Evolutionary conservation across 2,113 vertebrate species (phyloP).

Genomic region (Pluvialis apricaria): DNA sequence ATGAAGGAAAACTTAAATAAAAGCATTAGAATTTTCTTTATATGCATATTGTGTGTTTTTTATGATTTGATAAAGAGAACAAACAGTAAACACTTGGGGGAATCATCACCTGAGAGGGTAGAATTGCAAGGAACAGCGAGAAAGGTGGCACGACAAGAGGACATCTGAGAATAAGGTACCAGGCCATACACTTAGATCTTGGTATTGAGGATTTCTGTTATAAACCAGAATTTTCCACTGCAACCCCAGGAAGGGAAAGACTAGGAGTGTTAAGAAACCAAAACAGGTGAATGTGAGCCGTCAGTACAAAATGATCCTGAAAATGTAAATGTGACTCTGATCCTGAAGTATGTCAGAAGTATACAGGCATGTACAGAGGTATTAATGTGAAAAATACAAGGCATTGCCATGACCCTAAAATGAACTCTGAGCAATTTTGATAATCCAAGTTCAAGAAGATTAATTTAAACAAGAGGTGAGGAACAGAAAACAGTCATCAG

Average conservation of each 20-base stretch:
- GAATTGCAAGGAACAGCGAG: background rate
- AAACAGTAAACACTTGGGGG: background rate
- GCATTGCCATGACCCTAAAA: background rate
- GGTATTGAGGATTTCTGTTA: background rate
- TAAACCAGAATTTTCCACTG: background rate
- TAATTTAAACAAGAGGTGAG: background rate
- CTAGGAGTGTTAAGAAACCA: background rate
- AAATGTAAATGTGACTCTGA: background rate
- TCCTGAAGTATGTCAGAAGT: background rate
- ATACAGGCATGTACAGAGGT: accelerated
- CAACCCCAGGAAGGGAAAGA: background rate
- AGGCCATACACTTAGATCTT: background rate
- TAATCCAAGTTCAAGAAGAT: background rate
- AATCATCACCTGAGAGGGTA: background rate
- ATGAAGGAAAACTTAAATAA: background rate
- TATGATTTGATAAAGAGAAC: background rate
- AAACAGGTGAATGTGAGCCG: background rate
- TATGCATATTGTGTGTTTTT: background rate
- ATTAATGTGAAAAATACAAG: background rate
- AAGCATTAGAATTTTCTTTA: background rate
- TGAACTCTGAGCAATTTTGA: background rate
- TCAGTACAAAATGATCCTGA: background rate
- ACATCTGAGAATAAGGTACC: background rate
- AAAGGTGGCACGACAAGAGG: background rate
- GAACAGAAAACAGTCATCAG: background rate